Base-by-base conservation (phyloP, 2,113 vertebrate species). In the Sapajus apella region DNA sequence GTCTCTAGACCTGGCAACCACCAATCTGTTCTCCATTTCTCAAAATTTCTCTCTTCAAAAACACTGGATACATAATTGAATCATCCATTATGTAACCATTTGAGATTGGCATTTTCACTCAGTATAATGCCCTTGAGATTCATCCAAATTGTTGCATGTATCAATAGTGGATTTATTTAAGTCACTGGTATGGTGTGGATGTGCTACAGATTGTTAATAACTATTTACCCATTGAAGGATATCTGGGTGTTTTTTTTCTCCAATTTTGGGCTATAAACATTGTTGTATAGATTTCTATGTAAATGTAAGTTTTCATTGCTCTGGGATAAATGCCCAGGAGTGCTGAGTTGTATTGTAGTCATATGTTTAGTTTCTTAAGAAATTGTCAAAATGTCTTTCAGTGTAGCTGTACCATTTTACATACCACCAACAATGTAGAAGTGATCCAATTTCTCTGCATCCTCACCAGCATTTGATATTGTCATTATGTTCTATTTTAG, bases 231-330 rank as follows among this genome's bases (percentile, higher is more conserved):
- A 35, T 1, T 64, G 40, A 87, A 80, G 70, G 70, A 68, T 21
- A 82, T 35, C 32, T 64, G 30, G 20, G n/a, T 40, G 25, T 45
- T 70, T 87, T 23, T 23, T 21, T 6, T 4, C 40, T 13, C 45
- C 70, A 85, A n/a, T 92, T 80, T 96, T 87, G 50, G 47, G 6
- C 77, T 94, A 58, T 58, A 92, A 92, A 92, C 37, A 72, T 90
- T 77, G 27, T 66, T 79, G n/a, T 70, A 84, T 17, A 87, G 35
- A 83, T 90, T 90, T 94, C 84, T 77, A 25, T 90, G 52, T 90
- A 23, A 91, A 83, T 3, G 3, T 87, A 93, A 92, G 16, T 87
- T 94, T 92, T 83, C 45, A 92, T 21, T 80, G 81, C 50, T 96
- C 85, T 94, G 6, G 56, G 79, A 91, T 80, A 93, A 92, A 79